These are phyloP conservation scores for Phasianus colchicus DNA, from an alignment of 2,113 vertebrate genomes.

Conservation along the genomic window DNA sequence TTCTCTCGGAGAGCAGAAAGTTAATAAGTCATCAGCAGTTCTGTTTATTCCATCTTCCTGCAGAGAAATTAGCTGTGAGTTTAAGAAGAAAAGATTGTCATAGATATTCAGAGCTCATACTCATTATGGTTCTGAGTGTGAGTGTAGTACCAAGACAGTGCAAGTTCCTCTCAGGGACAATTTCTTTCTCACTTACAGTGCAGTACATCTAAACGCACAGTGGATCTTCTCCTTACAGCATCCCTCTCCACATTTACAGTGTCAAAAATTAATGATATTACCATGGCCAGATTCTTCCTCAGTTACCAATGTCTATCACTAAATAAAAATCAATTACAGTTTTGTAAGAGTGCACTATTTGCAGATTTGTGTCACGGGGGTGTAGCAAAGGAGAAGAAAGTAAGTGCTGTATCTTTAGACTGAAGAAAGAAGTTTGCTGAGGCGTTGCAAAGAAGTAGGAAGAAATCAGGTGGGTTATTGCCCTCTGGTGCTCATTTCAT, in stretches of 20 bases:
- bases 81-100: background rate
- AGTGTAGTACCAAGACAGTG: rapidly evolving
- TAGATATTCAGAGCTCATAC: background rate
- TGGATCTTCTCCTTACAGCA: background rate
- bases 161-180: background rate
- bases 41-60: background rate
- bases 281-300: background rate
- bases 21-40: background rate
- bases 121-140: background rate
- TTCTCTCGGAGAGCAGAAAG: background rate
- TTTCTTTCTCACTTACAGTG: background rate
- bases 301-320: background rate
- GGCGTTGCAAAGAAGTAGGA: background rate
- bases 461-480: background rate
- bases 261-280: background rate
- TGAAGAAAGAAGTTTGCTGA: background rate
- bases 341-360: background rate
- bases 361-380: background rate
- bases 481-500: background rate
- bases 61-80: background rate
- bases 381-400: background rate
- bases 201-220: background rate
- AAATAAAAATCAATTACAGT: background rate
- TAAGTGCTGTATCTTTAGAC: background rate
- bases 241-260: background rate